Evolutionary conservation across 2,113 vertebrate species (phyloP).

Genomic region (Psettodes erumei): DNA sequence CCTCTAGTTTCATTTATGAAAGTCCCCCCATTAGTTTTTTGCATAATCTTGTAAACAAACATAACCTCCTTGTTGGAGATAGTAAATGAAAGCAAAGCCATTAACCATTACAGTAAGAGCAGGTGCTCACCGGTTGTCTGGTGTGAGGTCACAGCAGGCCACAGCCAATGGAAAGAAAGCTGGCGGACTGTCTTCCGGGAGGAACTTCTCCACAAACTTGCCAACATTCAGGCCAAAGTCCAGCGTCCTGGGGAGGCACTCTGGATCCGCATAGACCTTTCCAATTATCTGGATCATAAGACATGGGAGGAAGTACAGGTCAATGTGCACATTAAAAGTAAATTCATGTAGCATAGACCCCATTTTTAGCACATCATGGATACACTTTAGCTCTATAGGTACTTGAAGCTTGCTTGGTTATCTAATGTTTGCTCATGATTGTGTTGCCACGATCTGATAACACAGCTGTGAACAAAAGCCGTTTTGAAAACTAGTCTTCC

Average conservation of each 20-base stretch:
- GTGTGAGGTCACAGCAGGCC: conserved; percentile 92
- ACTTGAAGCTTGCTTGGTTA: neutral
- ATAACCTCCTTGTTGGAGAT: no score
- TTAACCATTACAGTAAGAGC: neutral
- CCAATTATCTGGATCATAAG: conserved; percentile 90
- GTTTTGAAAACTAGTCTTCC: neutral
- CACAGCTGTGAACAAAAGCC: neutral
- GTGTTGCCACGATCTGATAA: neutral
- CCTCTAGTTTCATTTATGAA: no score
- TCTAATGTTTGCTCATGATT: neutral
- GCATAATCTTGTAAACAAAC: no score
- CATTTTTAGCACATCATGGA: no score
- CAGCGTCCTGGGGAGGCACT: conserved; percentile 94
- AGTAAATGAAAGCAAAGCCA: neutral
- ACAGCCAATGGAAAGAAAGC: conserved; percentile 95
- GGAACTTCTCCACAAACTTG: conserved; percentile 96
- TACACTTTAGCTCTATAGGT: neutral
- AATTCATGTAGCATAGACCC: neutral
- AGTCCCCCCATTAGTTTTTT: no score
- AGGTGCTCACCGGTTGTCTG: conserved; percentile 90
- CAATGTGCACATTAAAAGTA: neutral
- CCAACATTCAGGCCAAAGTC: conserved; percentile 96
- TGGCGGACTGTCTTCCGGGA: conserved; percentile 92
- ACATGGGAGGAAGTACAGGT: neutral
- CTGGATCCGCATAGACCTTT: conserved; percentile 96